A percentile compares a stretch with the other conserved stretches of the same genome.
phyloP scores from a whole-genome alignment of 2,797 vertebrate genomes.

The Cottoperca gobio region DNA sequence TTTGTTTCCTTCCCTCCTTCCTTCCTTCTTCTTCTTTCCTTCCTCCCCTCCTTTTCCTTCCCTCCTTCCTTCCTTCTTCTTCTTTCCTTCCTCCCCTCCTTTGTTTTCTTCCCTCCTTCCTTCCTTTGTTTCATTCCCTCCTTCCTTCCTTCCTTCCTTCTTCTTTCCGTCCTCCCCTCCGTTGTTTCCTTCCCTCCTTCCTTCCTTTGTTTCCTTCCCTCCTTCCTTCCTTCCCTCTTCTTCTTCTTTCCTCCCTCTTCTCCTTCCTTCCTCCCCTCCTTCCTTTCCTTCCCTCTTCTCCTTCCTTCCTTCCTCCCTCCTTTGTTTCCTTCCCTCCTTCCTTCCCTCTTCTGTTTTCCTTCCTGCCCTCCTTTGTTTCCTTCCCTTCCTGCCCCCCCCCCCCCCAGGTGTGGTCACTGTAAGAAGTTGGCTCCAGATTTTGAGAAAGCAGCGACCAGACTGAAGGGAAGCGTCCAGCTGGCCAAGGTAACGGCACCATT shows the following conservation, averaged over 20 bases:
- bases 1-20: too few relatives aligned
- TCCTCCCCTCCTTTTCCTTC: too few relatives aligned
- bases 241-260: too few relatives aligned
- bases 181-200: fast-evolving
- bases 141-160: not conserved
- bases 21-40: too few relatives aligned
- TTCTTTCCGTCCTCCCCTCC: fast-evolving
- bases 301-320: too few relatives aligned
- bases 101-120: not conserved
- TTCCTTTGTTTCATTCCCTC: too few relatives aligned
- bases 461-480: constrained; percentile 82
- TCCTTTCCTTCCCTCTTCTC: fast-evolving
- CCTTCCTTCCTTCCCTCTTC: too few relatives aligned
- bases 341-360: too few relatives aligned
- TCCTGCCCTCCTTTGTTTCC: too few relatives aligned
- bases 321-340: not conserved
- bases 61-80: too few relatives aligned
- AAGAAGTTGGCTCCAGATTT: constrained; percentile 86
- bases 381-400: not conserved
- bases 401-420: constrained; percentile 85
- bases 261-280: not conserved
- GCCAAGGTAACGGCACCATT: constrained; percentile 86
- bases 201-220: too few relatives aligned
- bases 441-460: constrained; percentile 79
- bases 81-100: too few relatives aligned